phyloP scores from a whole-genome alignment of 2,797 vertebrate genomes.

The Alectoris magna region DNA sequence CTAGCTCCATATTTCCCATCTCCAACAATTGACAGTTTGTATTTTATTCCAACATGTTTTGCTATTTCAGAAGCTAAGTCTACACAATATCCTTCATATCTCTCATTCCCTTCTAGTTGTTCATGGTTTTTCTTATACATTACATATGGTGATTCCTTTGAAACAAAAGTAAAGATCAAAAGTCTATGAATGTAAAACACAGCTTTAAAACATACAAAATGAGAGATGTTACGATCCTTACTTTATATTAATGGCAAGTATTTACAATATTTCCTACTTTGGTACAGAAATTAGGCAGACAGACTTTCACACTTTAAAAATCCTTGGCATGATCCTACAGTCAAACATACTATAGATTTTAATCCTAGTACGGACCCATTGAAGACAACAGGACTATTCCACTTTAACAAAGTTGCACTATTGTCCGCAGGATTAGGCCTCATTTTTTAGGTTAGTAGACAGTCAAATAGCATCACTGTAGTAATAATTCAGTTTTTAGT shows the following conservation, averaged over 20 bases:
- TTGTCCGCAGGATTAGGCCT: background rate
- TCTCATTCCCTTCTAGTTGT: constrained; percentile 99
- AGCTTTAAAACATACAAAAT: constrained; percentile 60
- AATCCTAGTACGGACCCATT: background rate
- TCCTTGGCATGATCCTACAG: background rate
- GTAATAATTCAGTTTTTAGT: background rate
- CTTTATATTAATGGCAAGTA: constrained; percentile 28
- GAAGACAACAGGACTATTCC: background rate
- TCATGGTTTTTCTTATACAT: constrained; percentile 99
- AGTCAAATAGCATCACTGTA: background rate
- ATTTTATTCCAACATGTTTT: constrained; percentile 99
- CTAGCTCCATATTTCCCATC: constrained; percentile 99
- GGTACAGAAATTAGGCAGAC: constrained; percentile 36
- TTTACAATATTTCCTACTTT: constrained; percentile 37
- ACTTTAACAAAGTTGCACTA: background rate
- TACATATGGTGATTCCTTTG: constrained; percentile 99
- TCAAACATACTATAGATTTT: background rate
- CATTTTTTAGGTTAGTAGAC: background rate
- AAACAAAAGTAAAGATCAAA: constrained; percentile 78
- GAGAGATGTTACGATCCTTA: constrained; percentile 31
- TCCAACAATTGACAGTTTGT: constrained; percentile 99
- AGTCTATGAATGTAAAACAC: constrained; percentile 67
- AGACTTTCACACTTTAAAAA: constrained; percentile 13
- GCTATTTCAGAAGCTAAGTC: constrained; percentile 99
- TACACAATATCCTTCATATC: constrained; percentile 99